phyloP scores from a whole-genome alignment of 2,888 invertebrate genomes.

The Drosophila rellima region DNA sequence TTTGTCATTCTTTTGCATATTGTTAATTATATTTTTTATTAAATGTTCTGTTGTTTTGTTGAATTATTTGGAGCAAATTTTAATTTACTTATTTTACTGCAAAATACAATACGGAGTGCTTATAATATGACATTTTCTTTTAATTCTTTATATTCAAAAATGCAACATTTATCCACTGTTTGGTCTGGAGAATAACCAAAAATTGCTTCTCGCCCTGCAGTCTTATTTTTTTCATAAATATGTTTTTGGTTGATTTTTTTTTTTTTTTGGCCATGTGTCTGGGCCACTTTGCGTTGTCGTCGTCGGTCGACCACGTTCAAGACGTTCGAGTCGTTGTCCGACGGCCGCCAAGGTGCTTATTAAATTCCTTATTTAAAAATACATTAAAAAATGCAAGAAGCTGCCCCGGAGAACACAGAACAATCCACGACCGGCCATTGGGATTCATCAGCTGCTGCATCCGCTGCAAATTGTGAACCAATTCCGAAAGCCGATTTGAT shows the following conservation, averaged over 20 bases:
- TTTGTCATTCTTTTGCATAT: background rate
- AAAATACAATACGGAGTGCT: too few species aligned
- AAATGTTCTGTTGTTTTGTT: background rate
- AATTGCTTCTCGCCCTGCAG: slow-evolving; percentile 77
- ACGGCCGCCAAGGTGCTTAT: slow-evolving; percentile 79
- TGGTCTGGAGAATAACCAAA: slow-evolving; percentile 45
- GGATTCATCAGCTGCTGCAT: slow-evolving; percentile 56
- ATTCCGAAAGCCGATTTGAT: slow-evolving; percentile 67
- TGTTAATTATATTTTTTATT: background rate
- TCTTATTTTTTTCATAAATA: slow-evolving; percentile 34
- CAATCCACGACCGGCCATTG: slow-evolving; percentile 36
- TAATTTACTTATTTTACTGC: background rate
- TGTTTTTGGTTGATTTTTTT: slow-evolving; percentile 17
- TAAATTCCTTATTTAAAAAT: slow-evolving; percentile 82
- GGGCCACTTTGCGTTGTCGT: slow-evolving; percentile 80
- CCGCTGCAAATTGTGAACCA: slow-evolving; percentile 65
- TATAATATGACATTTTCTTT: background rate
- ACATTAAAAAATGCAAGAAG: slow-evolving; percentile 83
- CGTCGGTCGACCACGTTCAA: slow-evolving; percentile 26
- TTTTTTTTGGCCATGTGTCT: slow-evolving; percentile 70
- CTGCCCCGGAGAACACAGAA: slow-evolving; percentile 55
- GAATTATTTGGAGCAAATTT: background rate
- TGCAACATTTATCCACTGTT: slow-evolving; percentile 53
- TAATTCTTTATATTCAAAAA: background rate
- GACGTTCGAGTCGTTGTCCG: slow-evolving; percentile 65